These are phyloP conservation scores for Oxygymnocypris stewartii DNA, from an alignment of 2,113 vertebrate species.

Conservation along the genomic window DNA sequence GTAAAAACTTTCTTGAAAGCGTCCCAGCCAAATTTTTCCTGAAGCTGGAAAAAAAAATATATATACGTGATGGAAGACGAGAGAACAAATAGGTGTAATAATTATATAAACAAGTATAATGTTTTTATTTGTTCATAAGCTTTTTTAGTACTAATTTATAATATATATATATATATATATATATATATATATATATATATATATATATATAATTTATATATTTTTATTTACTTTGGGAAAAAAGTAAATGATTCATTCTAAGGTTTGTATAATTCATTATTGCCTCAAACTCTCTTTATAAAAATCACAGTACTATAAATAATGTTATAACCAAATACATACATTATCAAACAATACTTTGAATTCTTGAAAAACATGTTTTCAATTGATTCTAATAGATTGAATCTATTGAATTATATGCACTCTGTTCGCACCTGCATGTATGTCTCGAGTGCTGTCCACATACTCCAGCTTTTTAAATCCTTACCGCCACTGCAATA, in stretches of 20 bases:
- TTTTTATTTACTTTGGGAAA: not conserved
- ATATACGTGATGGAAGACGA: not conserved
- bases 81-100: not conserved
- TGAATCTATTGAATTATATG: not conserved
- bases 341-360: too few species aligned
- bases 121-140: not conserved
- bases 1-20: conserved; percentile 76
- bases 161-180: too few species aligned
- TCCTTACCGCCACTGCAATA: conserved; percentile 60
- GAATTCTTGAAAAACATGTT: too few species aligned
- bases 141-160: not conserved
- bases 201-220: too few species aligned
- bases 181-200: too few species aligned
- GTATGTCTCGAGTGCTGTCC: conserved; percentile 77
- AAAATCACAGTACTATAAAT: not conserved
- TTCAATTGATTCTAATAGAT: too few species aligned
- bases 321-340: not conserved
- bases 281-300: not conserved
- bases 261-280: not conserved
- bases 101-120: not conserved
- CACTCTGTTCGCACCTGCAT: conserved; percentile 69
- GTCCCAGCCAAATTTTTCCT: conserved; percentile 82
- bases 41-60: conserved; percentile 66
- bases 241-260: not conserved
- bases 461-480: conserved; percentile 62